These are phyloP conservation scores for Streblospio benedicti DNA, from an alignment of 1,140 invertebrate genomes.

Conservation along the genomic window DNA sequence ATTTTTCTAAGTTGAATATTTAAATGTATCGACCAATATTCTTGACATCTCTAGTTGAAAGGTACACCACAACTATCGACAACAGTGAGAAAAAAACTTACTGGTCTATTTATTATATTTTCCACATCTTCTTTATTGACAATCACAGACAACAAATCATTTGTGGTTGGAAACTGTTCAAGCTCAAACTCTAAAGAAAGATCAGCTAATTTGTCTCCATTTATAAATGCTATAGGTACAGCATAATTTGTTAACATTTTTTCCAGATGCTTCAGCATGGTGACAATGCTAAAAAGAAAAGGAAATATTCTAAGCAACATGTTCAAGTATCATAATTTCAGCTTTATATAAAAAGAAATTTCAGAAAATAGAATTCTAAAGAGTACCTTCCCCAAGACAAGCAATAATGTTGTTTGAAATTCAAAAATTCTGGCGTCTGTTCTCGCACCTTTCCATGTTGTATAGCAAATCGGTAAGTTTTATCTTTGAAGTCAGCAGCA, in stretches of 20 bases:
- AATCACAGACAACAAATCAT: constrained; percentile 36
- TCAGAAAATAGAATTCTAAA: too few species aligned
- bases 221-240: constrained; percentile 44
- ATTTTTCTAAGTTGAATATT: too few species aligned
- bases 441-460: constrained; percentile 40
- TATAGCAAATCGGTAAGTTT: constrained; percentile 37
- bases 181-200: constrained; percentile 42
- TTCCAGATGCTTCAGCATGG: constrained; percentile 38
- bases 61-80: too few species aligned
- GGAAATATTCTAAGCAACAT: constrained; percentile 1
- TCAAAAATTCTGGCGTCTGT: constrained; percentile 35
- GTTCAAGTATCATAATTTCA: constrained; percentile 7
- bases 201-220: constrained; percentile 44
- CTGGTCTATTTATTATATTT: constrained; percentile 36
- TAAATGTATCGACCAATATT: too few species aligned
- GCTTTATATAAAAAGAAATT: constrained; percentile 1
- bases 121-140: constrained; percentile 45
- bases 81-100: constrained; percentile 27
- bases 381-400: constrained; percentile 44
- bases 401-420: constrained; percentile 45
- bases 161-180: constrained; percentile 33
- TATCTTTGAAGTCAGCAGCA: constrained; percentile 32
- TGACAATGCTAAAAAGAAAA: constrained; percentile 36
- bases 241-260: constrained; percentile 34
- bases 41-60: too few species aligned